Evolutionary conservation across 2,888 invertebrate species (phyloP), one percentile per base, ranked within the genome.

Genomic region (Campoplex capitator): DNA sequence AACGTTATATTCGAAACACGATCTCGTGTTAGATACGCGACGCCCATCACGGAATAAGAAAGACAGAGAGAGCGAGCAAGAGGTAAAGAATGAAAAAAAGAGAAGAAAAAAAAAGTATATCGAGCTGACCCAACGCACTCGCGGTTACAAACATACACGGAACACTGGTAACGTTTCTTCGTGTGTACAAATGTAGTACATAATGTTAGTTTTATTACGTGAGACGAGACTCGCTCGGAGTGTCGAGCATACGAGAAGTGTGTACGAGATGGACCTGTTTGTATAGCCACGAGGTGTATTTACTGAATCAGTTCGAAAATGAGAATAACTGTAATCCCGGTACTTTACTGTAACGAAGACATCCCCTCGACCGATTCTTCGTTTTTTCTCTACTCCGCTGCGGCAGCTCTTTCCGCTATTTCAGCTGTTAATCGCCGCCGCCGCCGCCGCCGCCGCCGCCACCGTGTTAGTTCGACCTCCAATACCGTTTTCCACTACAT

Each of bases 1-100:
- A 74, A 45, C 45, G 54, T 71, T 45, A 32, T 84, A 84, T 79
- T 68, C 74, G 74, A 74, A 70, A 48, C 84, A 79, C 84, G 84
- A 84, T 83, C 85, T 84, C 85, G 91, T 89, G 89, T 91, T 89
- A 89, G 86, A 90, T 92, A 93, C 93, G 93, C 91, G 93, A 87
- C 90, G 90, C 85, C 89, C 92, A 93, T 93, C 91, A 90, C 90
- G 28, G 42, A 75, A 38, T 38, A 6, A 75, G 45, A 58, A 75
- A 62, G 38, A 38, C 38, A 4, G 38, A 23, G 23, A 70, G 23
- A 28, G 7, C n/a, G 32, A 32, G 38, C 13, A 90, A 18, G 38
- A 23, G 58, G 70, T 18, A 56, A 56, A 23, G 38, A 38, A 6
- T 3, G 1, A 23, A 6, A 42, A n/a, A 42, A 6, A 51, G 16